Evolutionary conservation across 1,140 invertebrate genomes (phyloP).

Genomic region (Harpegnathos saltator): DNA sequence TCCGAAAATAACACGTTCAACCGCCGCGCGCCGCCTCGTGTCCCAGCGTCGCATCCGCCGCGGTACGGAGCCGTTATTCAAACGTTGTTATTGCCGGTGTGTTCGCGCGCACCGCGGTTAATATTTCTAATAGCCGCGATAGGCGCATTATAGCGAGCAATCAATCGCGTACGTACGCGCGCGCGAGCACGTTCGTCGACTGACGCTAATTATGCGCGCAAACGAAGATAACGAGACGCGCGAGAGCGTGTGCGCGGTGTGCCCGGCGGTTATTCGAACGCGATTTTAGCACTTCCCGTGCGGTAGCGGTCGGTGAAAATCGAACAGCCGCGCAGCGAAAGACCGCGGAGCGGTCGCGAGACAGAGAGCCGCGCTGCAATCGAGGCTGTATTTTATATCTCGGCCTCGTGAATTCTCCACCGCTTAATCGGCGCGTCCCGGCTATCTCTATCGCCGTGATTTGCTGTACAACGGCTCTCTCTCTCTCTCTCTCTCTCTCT

Average conservation of each 20-base stretch:
- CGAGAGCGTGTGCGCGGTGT: not conserved
- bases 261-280: not conserved
- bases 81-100: not conserved
- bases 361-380: constrained; percentile 2
- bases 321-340: not conserved
- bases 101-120: not conserved
- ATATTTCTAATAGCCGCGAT: constrained; percentile 19
- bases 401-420: constrained; percentile 9
- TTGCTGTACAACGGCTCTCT: not conserved
- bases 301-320: constrained; percentile 26
- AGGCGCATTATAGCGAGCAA: constrained; percentile 1
- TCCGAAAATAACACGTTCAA: constrained; percentile 6
- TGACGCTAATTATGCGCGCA: constrained; percentile 20
- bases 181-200: not conserved
- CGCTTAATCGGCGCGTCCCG: not conserved
- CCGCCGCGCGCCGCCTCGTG: not conserved
- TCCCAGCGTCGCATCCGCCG: not conserved
- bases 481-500: no score
- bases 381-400: constrained; percentile 27
- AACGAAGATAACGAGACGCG: constrained; percentile 18
- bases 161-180: not conserved
- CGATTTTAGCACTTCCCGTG: not conserved
- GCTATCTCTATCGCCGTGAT: constrained; percentile 4
- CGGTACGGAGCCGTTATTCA: not conserved
- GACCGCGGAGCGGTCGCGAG: not conserved